phyloP scores from a whole-genome alignment of 53 echinoderm and acorn worm genomes.

The Stichopus horrens region DNA sequence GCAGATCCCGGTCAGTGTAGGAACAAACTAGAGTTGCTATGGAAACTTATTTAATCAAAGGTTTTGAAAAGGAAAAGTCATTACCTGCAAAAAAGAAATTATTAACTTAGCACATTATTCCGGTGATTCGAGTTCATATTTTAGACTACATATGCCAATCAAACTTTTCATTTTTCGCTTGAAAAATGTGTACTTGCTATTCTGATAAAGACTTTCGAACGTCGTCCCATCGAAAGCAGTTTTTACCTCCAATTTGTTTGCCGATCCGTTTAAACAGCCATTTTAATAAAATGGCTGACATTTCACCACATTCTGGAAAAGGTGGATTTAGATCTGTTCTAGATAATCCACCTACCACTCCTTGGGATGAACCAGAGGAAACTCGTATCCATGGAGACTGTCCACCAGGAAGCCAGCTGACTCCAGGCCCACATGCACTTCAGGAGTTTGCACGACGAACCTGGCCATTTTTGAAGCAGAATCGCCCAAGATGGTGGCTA shows the following conservation, averaged over 20 bases:
- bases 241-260: slow-evolving; percentile 36
- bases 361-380: not conserved
- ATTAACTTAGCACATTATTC: not conserved
- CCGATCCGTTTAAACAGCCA: not conserved
- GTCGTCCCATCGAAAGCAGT: not conserved
- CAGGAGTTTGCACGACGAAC: not conserved
- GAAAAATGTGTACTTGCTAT: slow-evolving; percentile 6
- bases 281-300: not conserved
- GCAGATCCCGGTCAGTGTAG: too few species aligned
- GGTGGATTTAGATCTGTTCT: slow-evolving; percentile 4
- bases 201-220: not conserved
- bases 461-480: slow-evolving; percentile 29
- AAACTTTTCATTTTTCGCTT: too few species aligned
- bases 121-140: too few species aligned
- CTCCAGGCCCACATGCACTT: not conserved
- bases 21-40: too few species aligned
- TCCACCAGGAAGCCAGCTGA: not conserved
- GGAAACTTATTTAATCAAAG: not conserved
- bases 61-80: not conserved
- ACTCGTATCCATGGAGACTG: not conserved
- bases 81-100: not conserved
- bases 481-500: slow-evolving; percentile 3
- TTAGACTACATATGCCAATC: too few species aligned
- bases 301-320: not conserved
- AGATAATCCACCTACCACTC: slow-evolving; percentile 31